A percentile compares a stretch with the other conserved stretches of the same genome.
These are phyloP conservation scores for Cheilinus undulatus DNA, from an alignment of 2,113 vertebrate species.

Conservation along the genomic window DNA sequence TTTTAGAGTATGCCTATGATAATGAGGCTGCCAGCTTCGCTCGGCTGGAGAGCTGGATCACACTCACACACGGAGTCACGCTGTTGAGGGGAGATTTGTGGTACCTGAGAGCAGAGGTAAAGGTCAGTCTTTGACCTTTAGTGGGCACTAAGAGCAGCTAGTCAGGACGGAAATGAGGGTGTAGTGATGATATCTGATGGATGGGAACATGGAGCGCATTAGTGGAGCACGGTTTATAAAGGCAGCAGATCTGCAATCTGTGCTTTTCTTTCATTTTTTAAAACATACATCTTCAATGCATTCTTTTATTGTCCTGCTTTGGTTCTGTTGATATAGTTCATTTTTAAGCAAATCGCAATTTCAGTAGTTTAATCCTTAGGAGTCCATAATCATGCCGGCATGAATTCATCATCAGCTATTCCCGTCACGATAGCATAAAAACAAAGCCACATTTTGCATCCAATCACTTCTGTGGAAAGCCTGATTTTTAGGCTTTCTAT, in stretches of 20 bases:
- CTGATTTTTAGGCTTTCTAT: too few species aligned
- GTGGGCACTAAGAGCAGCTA: conserved; percentile 57
- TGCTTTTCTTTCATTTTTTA: conserved; percentile 29
- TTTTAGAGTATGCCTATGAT: conserved; percentile 61
- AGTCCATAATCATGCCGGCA: too few species aligned
- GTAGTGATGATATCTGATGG: conserved; percentile 12
- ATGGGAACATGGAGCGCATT: neutral
- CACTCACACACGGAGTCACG: conserved; percentile 6
- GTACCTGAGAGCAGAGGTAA: conserved; percentile 63
- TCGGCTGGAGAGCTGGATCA: conserved; percentile 55
- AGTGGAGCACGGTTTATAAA: conserved; percentile 11
- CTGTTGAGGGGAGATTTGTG: conserved; percentile 67
- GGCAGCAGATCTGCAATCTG: conserved; percentile 13
- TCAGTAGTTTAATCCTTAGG: too few species aligned
- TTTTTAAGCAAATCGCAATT: too few species aligned
- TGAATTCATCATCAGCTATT: too few species aligned
- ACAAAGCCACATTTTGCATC: too few species aligned
- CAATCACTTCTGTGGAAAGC: too few species aligned
- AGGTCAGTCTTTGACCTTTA: conserved; percentile 78
- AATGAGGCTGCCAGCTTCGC: conserved; percentile 69
- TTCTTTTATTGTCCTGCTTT: too few species aligned
- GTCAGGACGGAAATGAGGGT: conserved; percentile 55
- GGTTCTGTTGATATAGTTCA: too few species aligned
- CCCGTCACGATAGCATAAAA: too few species aligned
- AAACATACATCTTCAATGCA: too few species aligned